These are phyloP conservation scores for Tinea pellionella DNA, from an alignment of 2,888 invertebrate species.

Conservation along the genomic window DNA sequence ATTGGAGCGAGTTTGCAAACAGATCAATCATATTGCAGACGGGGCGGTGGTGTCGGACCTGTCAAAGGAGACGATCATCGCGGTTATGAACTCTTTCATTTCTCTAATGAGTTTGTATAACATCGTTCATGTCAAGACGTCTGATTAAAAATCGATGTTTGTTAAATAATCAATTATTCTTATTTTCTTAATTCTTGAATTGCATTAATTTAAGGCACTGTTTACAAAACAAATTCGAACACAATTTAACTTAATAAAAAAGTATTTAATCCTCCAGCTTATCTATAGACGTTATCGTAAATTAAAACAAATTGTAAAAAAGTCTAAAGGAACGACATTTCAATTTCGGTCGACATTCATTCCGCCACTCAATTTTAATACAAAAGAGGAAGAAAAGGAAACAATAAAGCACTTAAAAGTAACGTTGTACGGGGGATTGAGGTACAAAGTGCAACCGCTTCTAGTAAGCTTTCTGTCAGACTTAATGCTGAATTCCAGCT, in stretches of 20 bases:
- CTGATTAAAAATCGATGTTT: slow-evolving; percentile 10
- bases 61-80: slow-evolving; percentile 26
- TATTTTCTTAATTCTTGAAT: too few relatives aligned
- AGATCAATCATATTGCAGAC: slow-evolving; percentile 44
- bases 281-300: slow-evolving; percentile 2
- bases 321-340: not conserved
- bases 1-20: slow-evolving; percentile 17
- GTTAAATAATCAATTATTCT: not conserved
- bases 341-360: slow-evolving; percentile 11
- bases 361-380: slow-evolving; percentile 7
- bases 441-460: slow-evolving; percentile 41
- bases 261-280: not conserved
- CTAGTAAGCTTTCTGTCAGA: slow-evolving; percentile 43
- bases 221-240: too few relatives aligned
- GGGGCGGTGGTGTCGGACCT: slow-evolving; percentile 20
- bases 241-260: not conserved
- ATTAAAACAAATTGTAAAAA: not conserved
- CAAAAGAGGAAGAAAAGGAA: slow-evolving; percentile 7
- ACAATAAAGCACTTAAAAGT: slow-evolving; percentile 15
- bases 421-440: slow-evolving; percentile 23
- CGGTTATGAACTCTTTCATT: slow-evolving; percentile 62
- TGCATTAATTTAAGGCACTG: too few relatives aligned
- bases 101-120: slow-evolving; percentile 52
- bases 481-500: slow-evolving; percentile 54
- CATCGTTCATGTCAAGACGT: not conserved